phyloP scores from a whole-genome alignment of 2,113 vertebrate genomes.

The Cercocebus atys region DNA sequence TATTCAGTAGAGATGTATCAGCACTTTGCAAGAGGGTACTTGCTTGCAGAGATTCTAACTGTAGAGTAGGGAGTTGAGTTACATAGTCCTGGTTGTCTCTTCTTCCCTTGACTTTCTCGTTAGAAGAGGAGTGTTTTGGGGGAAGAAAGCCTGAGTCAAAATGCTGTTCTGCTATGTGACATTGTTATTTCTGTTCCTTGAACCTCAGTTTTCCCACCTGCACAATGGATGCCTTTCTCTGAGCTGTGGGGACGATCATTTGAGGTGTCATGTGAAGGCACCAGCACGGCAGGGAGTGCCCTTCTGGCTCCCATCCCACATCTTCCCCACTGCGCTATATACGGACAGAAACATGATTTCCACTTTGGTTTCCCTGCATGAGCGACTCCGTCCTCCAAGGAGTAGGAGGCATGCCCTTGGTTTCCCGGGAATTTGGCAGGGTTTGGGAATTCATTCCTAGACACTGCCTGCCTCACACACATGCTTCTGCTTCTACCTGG shows the following conservation, averaged over 20 bases:
- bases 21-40: neutral
- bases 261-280: neutral
- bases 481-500: neutral
- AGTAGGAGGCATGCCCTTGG: neutral
- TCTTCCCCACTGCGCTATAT: neutral
- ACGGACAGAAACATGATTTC: too few relatives aligned
- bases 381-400: neutral
- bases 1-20: neutral
- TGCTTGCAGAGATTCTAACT: neutral
- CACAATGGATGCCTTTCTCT: neutral
- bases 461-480: neutral
- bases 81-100: too few relatives aligned
- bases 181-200: neutral
- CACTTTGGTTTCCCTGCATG: neutral
- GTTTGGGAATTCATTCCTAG: neutral
- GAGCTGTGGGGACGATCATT: neutral
- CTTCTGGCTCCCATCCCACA: fast-evolving
- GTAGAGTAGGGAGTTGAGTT: too few relatives aligned
- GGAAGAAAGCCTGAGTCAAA: neutral
- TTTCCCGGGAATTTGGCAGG: neutral
- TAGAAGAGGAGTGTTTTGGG: neutral
- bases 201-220: neutral
- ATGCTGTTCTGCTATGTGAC: neutral
- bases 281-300: fast-evolving
- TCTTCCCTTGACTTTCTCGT: neutral